Conservation (phyloP, 2,113 vertebrate species). For the Heloderma charlesbogerti region DNA sequence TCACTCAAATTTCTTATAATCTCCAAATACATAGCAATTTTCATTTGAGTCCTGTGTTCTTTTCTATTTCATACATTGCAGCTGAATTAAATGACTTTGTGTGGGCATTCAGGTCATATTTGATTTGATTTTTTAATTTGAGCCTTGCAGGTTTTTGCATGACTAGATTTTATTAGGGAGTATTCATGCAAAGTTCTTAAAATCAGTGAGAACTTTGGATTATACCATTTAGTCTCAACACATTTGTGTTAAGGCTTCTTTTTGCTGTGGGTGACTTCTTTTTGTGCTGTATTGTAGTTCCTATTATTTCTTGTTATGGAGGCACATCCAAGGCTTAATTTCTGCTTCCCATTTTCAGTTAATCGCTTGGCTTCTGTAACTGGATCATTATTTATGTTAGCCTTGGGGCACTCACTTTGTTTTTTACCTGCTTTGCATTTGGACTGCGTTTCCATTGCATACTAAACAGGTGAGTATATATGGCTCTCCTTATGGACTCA, state of each 20-base stretch:
- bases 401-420: neutral
- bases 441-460: neutral
- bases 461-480: neutral
- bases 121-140: constrained; percentile 4
- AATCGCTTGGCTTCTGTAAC: neutral
- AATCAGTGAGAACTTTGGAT: constrained; percentile 6
- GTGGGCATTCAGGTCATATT: constrained; percentile 16
- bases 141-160: constrained; percentile 24
- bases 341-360: neutral
- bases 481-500: neutral
- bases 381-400: neutral
- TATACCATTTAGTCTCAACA: neutral
- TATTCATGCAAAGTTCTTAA: constrained; percentile 18
- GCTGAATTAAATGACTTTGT: neutral
- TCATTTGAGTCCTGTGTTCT: neutral
- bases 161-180: neutral
- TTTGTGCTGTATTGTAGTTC: neutral
- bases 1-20: neutral
- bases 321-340: neutral
- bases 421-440: neutral
- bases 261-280: neutral
- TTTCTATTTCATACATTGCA: neutral
- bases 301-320: neutral
- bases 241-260: neutral
- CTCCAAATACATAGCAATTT: neutral